Percentiles rank a stretch among this genome's conserved stretches.
Evolutionary conservation across 2,113 vertebrate genomes (phyloP).

Genomic region (Phyllostomus discolor): DNA sequence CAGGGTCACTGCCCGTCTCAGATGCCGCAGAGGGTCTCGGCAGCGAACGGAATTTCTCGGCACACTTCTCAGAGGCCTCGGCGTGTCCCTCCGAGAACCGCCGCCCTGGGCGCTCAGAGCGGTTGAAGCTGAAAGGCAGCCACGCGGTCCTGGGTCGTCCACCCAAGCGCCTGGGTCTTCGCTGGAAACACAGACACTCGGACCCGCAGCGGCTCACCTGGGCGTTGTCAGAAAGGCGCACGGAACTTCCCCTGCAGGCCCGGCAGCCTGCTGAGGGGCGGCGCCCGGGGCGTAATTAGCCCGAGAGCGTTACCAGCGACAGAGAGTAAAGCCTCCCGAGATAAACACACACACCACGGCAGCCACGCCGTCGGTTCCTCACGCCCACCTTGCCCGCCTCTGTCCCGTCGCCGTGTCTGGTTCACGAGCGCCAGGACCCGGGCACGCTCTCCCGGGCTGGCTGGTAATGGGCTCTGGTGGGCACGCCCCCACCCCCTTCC

Average conservation of each 20-base stretch:
- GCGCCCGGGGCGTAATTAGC: background rate
- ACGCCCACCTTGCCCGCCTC: rapidly evolving
- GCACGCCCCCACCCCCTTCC: background rate
- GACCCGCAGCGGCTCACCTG: background rate
- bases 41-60: rapidly evolving
- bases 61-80: background rate
- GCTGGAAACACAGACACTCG: background rate
- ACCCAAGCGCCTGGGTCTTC: background rate
- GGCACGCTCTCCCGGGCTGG: background rate
- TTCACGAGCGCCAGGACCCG: background rate
- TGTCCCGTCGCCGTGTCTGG: slow-evolving; percentile 3
- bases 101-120: rapidly evolving
- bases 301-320: background rate
- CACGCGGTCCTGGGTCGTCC: rapidly evolving
- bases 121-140: background rate
- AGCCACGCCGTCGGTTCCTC: background rate
- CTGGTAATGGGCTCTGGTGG: background rate
- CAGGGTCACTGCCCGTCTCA: rapidly evolving
- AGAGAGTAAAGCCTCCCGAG: background rate
- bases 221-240: background rate
- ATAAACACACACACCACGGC: background rate
- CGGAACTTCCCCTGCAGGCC: background rate
- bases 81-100: rapidly evolving
- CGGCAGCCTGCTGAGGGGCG: slow-evolving; percentile 4
- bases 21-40: rapidly evolving